Evolutionary conservation across 2,797 vertebrate species (phyloP).

Genomic region (Peromyscus aztecus): DNA sequence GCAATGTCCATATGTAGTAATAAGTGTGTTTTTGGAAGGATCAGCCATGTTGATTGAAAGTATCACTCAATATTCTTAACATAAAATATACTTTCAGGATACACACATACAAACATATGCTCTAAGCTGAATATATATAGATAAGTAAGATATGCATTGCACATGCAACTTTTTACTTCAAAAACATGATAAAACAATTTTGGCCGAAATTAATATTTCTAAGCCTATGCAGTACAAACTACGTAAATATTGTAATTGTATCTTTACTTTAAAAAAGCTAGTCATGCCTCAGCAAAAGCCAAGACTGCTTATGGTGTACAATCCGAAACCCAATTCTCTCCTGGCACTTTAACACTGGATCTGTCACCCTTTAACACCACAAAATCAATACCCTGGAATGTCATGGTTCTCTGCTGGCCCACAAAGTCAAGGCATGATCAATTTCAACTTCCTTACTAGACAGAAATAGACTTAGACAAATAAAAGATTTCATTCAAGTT

Average conservation of each 20-base stretch:
- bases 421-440: constrained; percentile 88
- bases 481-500: constrained; percentile 81
- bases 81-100: neutral
- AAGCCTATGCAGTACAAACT: constrained; percentile 61
- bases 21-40: constrained; percentile 4
- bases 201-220: constrained; percentile 53
- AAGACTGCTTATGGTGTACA: constrained; percentile 78
- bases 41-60: constrained; percentile 1
- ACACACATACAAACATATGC: neutral
- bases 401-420: constrained; percentile 88
- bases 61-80: constrained; percentile 27
- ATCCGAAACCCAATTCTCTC: constrained; percentile 84
- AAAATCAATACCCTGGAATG: constrained; percentile 89
- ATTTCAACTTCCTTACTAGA: constrained; percentile 87
- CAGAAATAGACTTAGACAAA: constrained; percentile 84
- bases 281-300: constrained; percentile 80
- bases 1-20: constrained; percentile 7
- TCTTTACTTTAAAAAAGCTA: constrained; percentile 79
- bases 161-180: constrained; percentile 4
- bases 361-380: constrained; percentile 86
- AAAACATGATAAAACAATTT: constrained; percentile 14
- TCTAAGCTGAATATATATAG: neutral
- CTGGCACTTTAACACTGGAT: constrained; percentile 85
- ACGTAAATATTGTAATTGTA: constrained; percentile 42
- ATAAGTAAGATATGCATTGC: neutral